Conservation (phyloP, 2,888 invertebrate species). For the Lypha dubia region DNA sequence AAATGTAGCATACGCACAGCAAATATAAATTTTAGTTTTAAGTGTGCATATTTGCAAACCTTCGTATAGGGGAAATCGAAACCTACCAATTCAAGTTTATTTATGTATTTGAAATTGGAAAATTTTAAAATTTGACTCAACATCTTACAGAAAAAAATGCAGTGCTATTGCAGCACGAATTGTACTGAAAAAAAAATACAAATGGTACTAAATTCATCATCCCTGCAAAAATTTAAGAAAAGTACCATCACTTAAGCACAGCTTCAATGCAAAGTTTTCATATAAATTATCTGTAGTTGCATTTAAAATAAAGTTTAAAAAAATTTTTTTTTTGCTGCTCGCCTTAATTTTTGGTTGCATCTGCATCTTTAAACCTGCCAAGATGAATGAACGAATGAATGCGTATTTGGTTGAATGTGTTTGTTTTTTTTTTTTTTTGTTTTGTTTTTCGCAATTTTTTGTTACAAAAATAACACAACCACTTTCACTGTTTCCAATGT, state of each 20-base stretch:
- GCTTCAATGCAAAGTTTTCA: conserved; percentile 30
- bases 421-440: conserved; percentile 29
- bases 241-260: conserved; percentile 8
- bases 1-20: too few species aligned
- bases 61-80: too few species aligned
- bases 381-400: background rate
- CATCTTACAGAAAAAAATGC: too few species aligned
- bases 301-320: conserved; percentile 34
- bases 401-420: background rate
- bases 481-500: conserved; percentile 55
- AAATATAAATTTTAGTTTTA: too few species aligned
- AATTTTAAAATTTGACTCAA: too few species aligned
- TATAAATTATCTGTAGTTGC: conserved; percentile 36
- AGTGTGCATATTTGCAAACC: too few species aligned
- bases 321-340: background rate
- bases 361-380: conserved; percentile 25
- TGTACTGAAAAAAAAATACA: too few species aligned
- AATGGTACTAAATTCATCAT: too few species aligned
- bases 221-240: background rate
- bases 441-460: conserved; percentile 28
- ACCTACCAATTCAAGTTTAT: too few species aligned
- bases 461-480: background rate
- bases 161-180: too few species aligned
- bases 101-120: too few species aligned
- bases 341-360: conserved; percentile 29